Base-by-base conservation (phyloP, 2,888 invertebrate genomes). In the Microctonus brassicae region DNA sequence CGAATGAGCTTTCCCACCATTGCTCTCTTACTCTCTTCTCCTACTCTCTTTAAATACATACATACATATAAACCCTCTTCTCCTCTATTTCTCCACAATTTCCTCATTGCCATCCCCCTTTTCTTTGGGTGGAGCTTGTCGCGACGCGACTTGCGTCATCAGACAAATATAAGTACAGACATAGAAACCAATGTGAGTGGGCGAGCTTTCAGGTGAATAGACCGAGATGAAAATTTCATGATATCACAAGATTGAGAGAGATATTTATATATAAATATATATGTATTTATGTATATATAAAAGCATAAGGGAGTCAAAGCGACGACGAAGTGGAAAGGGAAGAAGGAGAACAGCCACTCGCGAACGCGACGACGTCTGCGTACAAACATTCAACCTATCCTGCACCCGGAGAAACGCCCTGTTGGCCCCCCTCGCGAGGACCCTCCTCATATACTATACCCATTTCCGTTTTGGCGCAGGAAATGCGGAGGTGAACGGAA, bases 101-200 rank as follows among this genome's bases (percentile, higher is more conserved):
- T 58, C 52, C 52, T 47, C 53, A 34, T 39, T 17, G 24, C 57
- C 17, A 66, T 47, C 42, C 53, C 61, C 52, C 65, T 70, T 70
- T 47, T 69, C 76, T 81, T 83, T 83, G 86, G 87, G 87, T 86
- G 86, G 86, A 86, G 87, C 87, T 76, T 85, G 81, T 73, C 72
- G 78, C 17, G 1, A 7, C 76, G 52, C 36, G 42, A 1, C 47
- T n/a, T 61, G 80, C 86, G 85, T 86, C 86, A 85, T 82, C 86
- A 86, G 82, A 84, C 82, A 81, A 81, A 87, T 83, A 81, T 47
- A 47, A 3, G 9, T 75, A 83, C 85, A 86, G 79, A 86, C 82
- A 84, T 86, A 87, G 86, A 86, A 86, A 86, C 85, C 85, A 86
- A 86, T 86, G 83, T 83, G 82, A 79, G 83, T 83, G 82, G 79